phyloP scores from a whole-genome alignment of 2,888 invertebrate genomes.

The Oligia fasciuncula region DNA sequence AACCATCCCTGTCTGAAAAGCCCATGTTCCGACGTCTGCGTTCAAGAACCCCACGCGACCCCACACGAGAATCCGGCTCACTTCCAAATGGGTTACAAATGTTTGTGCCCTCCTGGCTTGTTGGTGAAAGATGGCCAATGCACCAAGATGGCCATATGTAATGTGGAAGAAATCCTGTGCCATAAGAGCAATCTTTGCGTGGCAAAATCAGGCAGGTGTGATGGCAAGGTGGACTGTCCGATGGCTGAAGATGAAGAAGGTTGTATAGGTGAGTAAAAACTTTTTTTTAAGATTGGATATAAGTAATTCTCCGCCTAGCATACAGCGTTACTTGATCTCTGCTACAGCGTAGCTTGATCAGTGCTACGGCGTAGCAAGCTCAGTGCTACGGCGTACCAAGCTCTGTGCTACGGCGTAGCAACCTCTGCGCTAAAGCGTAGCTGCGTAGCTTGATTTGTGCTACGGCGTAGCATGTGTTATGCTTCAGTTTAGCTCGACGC shows the following conservation, averaged over 20 bases:
- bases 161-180: constrained; percentile 85
- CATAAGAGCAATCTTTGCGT: constrained; percentile 86
- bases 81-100: constrained; percentile 74
- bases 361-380: not conserved
- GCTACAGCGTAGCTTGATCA: not conserved
- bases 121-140: constrained; percentile 90
- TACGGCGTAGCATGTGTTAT: not conserved
- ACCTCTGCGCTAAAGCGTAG: not conserved
- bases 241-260: constrained; percentile 90
- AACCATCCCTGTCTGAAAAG: constrained; percentile 92
- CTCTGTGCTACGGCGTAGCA: not conserved
- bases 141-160: constrained; percentile 86
- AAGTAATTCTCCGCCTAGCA: not conserved
- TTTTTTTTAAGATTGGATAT: not conserved
- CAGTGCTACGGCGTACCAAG: not conserved
- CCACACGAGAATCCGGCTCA: constrained; percentile 45
- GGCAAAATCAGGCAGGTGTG: constrained; percentile 80
- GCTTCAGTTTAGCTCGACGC: not conserved
- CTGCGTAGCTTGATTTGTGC: not conserved
- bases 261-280: constrained; percentile 78
- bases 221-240: constrained; percentile 88
- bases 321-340: not conserved
- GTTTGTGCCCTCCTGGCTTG: constrained; percentile 92
- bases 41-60: constrained; percentile 80
- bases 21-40: constrained; percentile 94